phyloP scores from a whole-genome alignment of 2,113 vertebrate genomes.

The Nannobrachium achirus region DNA sequence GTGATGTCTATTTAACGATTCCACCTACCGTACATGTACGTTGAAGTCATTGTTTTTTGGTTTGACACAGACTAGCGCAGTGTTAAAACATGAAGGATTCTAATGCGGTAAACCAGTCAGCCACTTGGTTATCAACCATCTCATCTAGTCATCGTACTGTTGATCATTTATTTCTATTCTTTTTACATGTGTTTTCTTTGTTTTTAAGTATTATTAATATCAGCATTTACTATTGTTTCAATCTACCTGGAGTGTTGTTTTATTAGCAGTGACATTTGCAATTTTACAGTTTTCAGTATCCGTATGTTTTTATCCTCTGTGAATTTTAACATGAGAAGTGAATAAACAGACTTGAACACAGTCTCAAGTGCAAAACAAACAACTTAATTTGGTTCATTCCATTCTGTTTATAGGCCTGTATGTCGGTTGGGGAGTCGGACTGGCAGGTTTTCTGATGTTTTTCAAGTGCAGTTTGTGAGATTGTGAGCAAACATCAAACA shows the following conservation, averaged over 20 bases:
- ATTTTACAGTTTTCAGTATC: constrained; percentile 16
- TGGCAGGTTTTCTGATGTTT: not conserved
- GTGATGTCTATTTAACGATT: no score
- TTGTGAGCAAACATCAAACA: no score
- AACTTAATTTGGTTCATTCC: not conserved
- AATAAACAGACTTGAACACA: constrained; percentile 58
- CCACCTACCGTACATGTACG: no score
- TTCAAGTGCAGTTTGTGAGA: not conserved
- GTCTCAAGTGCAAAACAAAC: constrained; percentile 11
- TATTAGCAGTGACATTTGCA: constrained; percentile 34
- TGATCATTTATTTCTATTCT: constrained; percentile 28
- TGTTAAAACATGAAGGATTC: no score
- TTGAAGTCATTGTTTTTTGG: no score
- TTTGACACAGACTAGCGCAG: not conserved
- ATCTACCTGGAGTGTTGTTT: constrained; percentile 28
- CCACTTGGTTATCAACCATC: constrained; percentile 16
- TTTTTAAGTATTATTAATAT: constrained; percentile 23
- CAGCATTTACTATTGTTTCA: constrained; percentile 8
- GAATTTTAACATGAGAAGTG: constrained; percentile 22
- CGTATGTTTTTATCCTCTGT: constrained; percentile 18
- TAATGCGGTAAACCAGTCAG: not conserved
- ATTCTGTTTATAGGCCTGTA: not conserved
- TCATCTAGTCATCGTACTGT: constrained; percentile 16
- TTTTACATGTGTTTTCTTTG: constrained; percentile 19
- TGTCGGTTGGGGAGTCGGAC: no score